Base-by-base conservation (phyloP, 2,113 vertebrate genomes). In the Leptobrachium ailaonicum region DNA sequence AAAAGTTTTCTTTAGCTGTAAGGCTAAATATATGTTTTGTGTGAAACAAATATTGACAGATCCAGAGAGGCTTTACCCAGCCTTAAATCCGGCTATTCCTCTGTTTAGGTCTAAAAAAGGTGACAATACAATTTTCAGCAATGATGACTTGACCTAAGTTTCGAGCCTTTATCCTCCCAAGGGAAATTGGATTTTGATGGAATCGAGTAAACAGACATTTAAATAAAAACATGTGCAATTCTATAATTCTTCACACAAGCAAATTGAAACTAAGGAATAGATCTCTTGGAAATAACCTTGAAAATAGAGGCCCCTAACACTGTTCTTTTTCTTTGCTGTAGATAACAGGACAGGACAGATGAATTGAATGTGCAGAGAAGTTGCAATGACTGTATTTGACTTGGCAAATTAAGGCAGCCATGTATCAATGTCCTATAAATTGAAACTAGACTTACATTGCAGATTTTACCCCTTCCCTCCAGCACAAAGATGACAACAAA, bases 151-250 rank as follows among this genome's bases (percentile, higher is more conserved):
- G 75, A 77, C 75, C 75, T 78, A 41, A 45, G 76, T 78, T 71
- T 62, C 20, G 63, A 78, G 69, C 76, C 76, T 78, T 71, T 71
- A 53, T 69, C 44, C 68, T 78, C 60, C 67, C 43, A 62, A 71
- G 45, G 68, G 76, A 71, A 78, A 78, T 71, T 78, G 67, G 67
- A 78, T 78, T 71, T 71, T 53, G 67, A 78, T 78, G 67, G 13
- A 71, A 71, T 63, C 68, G 54, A 41, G 76, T 78, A 78, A 78
- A 78, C 76, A 71, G 67, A 60, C 76, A 78, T 78, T 78, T 78
- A 78, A 78, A 78, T 78, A 78, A 78, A 78, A 78, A 78, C 76
- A 71, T 78, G 67, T 78, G 76, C 76, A 78, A 70, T 78, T 78
- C 68, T 71, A 71, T 78, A 78, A 78, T 78, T 78, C 68, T 71